Percentiles rank a stretch among this genome's conserved stretches.
phyloP scores from a whole-genome alignment of 2,797 vertebrate species.

The Cercopithecus neglectus region DNA sequence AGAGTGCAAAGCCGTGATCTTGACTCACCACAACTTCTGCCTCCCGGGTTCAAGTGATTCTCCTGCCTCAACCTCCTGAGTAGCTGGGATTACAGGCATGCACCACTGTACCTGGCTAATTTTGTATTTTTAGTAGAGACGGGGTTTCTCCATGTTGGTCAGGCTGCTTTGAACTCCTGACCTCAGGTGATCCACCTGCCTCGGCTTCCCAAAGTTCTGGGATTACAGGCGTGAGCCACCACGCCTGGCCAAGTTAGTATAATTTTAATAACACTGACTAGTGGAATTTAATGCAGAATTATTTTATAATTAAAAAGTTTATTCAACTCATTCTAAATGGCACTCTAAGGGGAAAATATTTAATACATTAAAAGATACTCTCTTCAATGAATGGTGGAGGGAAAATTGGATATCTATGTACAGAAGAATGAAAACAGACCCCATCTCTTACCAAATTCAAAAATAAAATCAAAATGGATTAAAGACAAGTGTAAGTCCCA shows the following conservation, averaged over 20 bases:
- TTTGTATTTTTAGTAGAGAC: neutral
- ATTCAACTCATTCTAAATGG: neutral
- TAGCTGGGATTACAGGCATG: neutral
- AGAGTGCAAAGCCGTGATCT: neutral
- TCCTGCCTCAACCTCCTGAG: neutral
- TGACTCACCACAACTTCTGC: neutral
- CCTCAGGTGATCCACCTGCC: neutral
- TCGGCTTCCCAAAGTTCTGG: neutral
- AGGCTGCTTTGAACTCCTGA: neutral
- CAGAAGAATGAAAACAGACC: neutral
- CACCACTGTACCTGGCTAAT: neutral
- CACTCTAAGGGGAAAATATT: neutral
- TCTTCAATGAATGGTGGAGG: neutral
- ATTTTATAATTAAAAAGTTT: neutral
- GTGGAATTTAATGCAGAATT: neutral
- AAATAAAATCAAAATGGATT: neutral
- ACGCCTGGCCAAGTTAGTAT: neutral
- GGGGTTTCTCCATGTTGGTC: neutral
- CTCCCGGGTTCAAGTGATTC: neutral
- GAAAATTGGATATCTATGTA: neutral
- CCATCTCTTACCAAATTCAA: neutral
- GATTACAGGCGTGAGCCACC: neutral
- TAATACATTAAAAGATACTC: neutral
- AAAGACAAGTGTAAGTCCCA: neutral
- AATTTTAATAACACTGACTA: neutral